Conservation (phyloP, 2,888 invertebrate genomes). For the Spodoptera exigua region DNA sequence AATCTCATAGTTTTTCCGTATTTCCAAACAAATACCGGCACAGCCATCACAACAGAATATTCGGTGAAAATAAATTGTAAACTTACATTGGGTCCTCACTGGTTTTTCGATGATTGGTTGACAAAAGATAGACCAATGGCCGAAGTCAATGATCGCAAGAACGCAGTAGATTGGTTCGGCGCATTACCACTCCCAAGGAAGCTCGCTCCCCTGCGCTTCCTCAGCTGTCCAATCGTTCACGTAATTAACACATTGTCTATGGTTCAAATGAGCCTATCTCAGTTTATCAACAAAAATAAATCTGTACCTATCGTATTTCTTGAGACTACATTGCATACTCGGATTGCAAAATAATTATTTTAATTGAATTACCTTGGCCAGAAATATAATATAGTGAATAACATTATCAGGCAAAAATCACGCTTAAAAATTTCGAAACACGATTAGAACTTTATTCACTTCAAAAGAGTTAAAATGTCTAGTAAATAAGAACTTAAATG, state of each 20-base stretch:
- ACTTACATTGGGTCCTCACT: slow-evolving; percentile 89
- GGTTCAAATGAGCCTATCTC: slow-evolving; percentile 65
- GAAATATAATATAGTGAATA: too few species aligned
- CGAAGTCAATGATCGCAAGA: slow-evolving; percentile 93
- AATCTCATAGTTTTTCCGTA: slow-evolving; percentile 61
- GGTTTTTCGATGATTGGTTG: slow-evolving; percentile 97
- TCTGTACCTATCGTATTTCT: background rate
- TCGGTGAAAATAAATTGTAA: slow-evolving; percentile 81
- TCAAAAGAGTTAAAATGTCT: too few species aligned
- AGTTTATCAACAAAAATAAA: slow-evolving; percentile 2
- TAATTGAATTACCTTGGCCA: too few species aligned
- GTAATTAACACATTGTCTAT: slow-evolving; percentile 84
- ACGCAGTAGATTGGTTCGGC: slow-evolving; percentile 92
- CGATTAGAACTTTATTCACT: too few species aligned
- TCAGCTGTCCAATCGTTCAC: slow-evolving; percentile 83
- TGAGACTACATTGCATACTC: background rate
- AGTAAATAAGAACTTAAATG: too few species aligned
- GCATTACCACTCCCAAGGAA: slow-evolving; percentile 91
- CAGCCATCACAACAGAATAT: slow-evolving; percentile 72
- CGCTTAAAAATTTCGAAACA: too few species aligned
- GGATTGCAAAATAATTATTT: too few species aligned
- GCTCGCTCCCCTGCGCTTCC: slow-evolving; percentile 75
- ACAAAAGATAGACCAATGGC: slow-evolving; percentile 95
- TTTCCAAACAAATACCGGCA: slow-evolving; percentile 60
- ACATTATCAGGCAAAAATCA: too few species aligned